These are phyloP conservation scores for Orchestes rusci DNA, from an alignment of 2,888 invertebrate species.

Conservation along the genomic window DNA sequence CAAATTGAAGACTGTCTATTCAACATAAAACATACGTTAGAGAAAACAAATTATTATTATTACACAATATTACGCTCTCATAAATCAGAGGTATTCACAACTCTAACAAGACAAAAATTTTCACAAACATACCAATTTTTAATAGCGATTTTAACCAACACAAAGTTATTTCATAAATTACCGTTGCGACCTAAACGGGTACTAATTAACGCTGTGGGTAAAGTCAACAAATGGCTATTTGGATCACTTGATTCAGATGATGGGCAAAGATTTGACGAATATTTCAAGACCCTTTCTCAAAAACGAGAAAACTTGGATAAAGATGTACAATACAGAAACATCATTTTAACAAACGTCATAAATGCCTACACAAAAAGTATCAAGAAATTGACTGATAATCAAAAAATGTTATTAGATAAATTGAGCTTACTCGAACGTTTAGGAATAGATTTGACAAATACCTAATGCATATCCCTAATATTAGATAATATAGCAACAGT, in stretches of 20 bases:
- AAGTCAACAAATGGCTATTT: not conserved
- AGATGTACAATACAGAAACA: not conserved
- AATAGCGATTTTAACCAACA: not conserved
- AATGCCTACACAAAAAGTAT: not conserved
- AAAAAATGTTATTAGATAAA: not conserved
- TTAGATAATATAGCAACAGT: not conserved
- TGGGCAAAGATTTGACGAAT: not conserved
- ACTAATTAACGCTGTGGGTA: not conserved
- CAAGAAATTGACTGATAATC: not conserved
- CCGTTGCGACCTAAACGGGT: not conserved
- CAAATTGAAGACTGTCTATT: not conserved
- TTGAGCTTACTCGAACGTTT: not conserved
- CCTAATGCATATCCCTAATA: not conserved
- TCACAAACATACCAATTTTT: slow-evolving; percentile 1
- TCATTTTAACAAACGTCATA: not conserved
- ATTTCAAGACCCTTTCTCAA: not conserved
- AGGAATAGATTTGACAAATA: not conserved
- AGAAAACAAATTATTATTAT: too few relatives aligned
- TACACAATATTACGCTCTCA: not conserved
- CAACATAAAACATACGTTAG: not conserved
- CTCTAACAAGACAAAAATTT: not conserved
- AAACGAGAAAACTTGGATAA: too few relatives aligned
- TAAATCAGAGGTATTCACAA: not conserved
- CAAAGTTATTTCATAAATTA: not conserved
- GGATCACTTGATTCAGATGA: not conserved